Base-by-base conservation (phyloP, 2,888 invertebrate genomes). In the Caenorhabditis sinica region DNA sequence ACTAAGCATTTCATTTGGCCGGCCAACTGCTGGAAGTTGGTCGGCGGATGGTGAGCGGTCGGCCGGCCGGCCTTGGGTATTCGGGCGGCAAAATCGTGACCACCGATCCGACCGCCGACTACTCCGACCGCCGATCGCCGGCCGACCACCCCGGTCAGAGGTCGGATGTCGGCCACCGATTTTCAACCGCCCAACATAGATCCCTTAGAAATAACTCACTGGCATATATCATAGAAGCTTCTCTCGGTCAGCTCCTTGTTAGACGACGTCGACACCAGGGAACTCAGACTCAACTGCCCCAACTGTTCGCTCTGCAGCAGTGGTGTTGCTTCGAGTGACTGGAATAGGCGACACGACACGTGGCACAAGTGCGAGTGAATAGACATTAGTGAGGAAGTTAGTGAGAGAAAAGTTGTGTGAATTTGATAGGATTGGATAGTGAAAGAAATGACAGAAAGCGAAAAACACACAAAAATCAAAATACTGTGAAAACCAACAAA, bases 311-410 rank as follows among this genome's bases (percentile, higher is more conserved):
- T 86, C 79, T 87, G 85, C 66, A 89, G 83, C 83, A 89, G 85
- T 60, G 89, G 89, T 17, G 89, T 87, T 79, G 81, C 77, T 77
- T 87, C 87, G 61, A 89, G 85, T 36, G 89, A 87, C 89, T 89
- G 80, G 76, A 89, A 87, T 40, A 65, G 66, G 40, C 28, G 60
- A 56, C 79, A 79, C 79, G 61, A 79, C 72, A 79, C 79, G 53
- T 43, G 33, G 56, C 75, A 65, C n/a, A 51, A 49, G 77, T 72
- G 77, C 72, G 68, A 76, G 80, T 76, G 81, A 53, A 25, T 13
- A 25, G 23, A n/a, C n/a, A n/a, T n/a, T 20, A 49, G 49, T 49
- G 20, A 13, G 30, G n/a, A 51, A 33, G 20, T 51, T 65, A 56
- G 25, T 60, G 23, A 36, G 65, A 65, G 28, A 53, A 66, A 56